Evolutionary conservation across 2,113 vertebrate genomes (phyloP).

Genomic region (Athene cunicularia): DNA sequence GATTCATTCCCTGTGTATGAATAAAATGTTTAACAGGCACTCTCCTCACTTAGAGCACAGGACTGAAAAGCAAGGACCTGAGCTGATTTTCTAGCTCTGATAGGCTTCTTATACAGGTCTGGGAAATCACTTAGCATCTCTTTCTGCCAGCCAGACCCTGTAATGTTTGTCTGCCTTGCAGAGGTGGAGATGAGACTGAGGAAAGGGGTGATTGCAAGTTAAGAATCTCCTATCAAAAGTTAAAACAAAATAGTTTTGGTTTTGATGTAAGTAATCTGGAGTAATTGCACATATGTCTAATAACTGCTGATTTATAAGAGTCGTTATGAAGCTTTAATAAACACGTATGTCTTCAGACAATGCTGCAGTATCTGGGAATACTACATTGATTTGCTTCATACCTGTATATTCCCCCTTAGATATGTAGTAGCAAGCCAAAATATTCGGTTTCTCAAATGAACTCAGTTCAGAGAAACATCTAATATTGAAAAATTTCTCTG

Average conservation of each 20-base stretch:
- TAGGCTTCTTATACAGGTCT: background rate
- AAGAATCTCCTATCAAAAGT: background rate
- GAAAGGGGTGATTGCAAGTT: background rate
- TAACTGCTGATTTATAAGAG: background rate
- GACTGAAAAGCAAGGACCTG: background rate
- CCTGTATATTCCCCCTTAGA: background rate
- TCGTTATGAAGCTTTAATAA: conserved; percentile 28
- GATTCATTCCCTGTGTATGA: background rate
- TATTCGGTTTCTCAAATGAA: background rate
- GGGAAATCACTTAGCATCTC: background rate
- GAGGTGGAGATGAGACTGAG: background rate
- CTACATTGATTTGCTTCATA: background rate
- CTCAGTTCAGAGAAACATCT: background rate
- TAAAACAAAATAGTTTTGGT: conserved; percentile 51
- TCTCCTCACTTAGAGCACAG: background rate
- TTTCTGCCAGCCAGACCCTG: background rate
- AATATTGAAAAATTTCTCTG: background rate
- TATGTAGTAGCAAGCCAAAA: background rate
- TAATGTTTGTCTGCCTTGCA: background rate
- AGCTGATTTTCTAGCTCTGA: background rate
- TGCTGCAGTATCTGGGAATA: background rate
- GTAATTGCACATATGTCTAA: background rate
- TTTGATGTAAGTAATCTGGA: conserved; percentile 17
- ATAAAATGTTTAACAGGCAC: background rate
- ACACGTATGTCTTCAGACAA: background rate